Percentiles rank a stretch among this genome's conserved stretches.
phyloP scores from a whole-genome alignment of 2,888 invertebrate species.

The Nasonia oneida region DNA sequence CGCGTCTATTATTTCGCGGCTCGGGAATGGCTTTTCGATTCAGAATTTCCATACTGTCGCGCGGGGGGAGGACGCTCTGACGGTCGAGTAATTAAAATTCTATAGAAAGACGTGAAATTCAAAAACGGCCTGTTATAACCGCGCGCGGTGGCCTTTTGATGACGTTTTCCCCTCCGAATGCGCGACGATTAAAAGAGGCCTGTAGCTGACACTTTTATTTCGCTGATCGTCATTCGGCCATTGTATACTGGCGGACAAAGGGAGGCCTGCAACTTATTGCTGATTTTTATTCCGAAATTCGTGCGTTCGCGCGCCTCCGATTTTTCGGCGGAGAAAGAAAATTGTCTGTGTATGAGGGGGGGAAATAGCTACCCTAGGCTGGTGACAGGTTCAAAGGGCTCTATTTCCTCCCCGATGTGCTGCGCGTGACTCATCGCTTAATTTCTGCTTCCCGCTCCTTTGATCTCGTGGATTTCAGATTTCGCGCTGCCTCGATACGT shows the following conservation, averaged over 20 bases:
- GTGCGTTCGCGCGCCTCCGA: conserved; percentile 31
- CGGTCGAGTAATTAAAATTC: neutral
- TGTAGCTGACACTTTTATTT: conserved; percentile 56
- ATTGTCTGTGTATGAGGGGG: neutral
- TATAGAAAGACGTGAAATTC: neutral
- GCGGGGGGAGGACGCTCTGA: neutral
- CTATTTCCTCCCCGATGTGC: conserved; percentile 26
- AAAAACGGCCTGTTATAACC: neutral
- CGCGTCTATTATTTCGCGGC: neutral
- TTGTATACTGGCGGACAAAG: conserved; percentile 26
- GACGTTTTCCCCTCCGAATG: neutral
- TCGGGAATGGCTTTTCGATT: neutral
- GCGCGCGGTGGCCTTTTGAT: neutral
- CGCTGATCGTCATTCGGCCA: conserved; percentile 1
- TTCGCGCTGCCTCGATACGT: neutral
- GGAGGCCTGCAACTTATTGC: neutral
- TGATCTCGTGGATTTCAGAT: neutral
- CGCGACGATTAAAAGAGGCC: neutral
- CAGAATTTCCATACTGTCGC: neutral
- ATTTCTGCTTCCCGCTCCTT: conserved; percentile 45
- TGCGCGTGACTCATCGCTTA: conserved; percentile 53
- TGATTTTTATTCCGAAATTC: conserved; percentile 16
- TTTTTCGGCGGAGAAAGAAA: neutral
- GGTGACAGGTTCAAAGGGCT: conserved; percentile 52
- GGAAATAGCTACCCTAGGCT: neutral